Conservation (phyloP, 2,797 vertebrate species). For the Bradypodion ventrale region DNA sequence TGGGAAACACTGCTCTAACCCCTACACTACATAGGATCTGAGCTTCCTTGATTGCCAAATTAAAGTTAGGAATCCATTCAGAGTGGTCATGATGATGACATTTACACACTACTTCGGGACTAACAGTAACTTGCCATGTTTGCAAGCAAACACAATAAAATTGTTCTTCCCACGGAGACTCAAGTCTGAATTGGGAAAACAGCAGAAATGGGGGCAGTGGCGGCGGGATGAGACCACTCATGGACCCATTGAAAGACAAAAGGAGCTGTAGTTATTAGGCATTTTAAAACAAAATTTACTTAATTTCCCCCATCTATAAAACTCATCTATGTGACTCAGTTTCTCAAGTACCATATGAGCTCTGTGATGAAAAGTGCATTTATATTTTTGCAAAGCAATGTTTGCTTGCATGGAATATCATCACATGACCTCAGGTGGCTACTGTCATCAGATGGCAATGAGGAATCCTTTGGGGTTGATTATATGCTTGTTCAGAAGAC, state of each 20-base stretch:
- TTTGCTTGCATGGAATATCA: background rate
- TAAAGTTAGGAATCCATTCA: background rate
- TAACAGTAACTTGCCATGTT: background rate
- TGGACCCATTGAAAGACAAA: background rate
- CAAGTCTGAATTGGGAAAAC: background rate
- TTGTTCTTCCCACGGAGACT: background rate
- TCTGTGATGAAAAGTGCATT: slow-evolving; percentile 2
- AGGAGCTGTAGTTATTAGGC: slow-evolving; percentile 20
- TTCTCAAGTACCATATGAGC: slow-evolving; percentile 35
- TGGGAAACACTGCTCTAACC: no score
- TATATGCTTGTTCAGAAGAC: slow-evolving; percentile 54
- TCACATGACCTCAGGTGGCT: slow-evolving; percentile 34
- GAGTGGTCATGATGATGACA: background rate
- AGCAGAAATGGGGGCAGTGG: background rate
- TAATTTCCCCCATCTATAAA: slow-evolving; percentile 40
- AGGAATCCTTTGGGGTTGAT: slow-evolving; percentile 36
- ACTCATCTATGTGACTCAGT: slow-evolving; percentile 14
- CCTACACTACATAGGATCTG: background rate
- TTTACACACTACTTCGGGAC: background rate
- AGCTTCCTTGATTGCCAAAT: background rate
- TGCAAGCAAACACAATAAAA: background rate
- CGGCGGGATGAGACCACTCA: background rate
- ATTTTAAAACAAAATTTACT: background rate
- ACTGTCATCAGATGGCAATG: slow-evolving; percentile 52
- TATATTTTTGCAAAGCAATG: slow-evolving; percentile 29